Conservation (phyloP, 1,140 invertebrate species). For the Temnothorax longispinosus region DNA sequence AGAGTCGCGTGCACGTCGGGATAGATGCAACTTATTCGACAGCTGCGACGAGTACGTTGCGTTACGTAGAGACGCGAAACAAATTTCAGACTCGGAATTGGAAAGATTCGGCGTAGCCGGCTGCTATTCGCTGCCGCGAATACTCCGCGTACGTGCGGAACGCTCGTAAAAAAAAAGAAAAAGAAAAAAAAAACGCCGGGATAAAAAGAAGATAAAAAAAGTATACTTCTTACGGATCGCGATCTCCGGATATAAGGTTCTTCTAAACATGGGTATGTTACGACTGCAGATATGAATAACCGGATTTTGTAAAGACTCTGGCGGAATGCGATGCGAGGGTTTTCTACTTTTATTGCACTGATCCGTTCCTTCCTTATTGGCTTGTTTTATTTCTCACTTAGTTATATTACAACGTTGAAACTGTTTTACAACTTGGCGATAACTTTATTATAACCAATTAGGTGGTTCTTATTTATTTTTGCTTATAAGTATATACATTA, state of each 20-base stretch:
- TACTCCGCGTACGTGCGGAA: neutral
- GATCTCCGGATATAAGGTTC: conserved; percentile 21
- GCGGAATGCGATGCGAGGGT: neutral
- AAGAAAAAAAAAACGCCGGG: neutral
- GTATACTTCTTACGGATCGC: neutral
- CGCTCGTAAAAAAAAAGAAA: neutral
- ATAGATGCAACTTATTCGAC: conserved; percentile 51
- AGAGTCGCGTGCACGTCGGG: conserved; percentile 29
- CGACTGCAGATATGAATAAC: neutral
- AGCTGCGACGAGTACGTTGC: conserved; percentile 44
- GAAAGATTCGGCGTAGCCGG: conserved; percentile 44
- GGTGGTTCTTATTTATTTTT: neutral
- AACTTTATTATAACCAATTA: conserved; percentile 12
- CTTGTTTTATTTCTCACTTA: neutral
- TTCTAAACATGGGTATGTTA: conserved; percentile 19
- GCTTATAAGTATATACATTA: neutral
- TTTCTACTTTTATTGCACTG: neutral
- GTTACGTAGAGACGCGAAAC: conserved; percentile 38
- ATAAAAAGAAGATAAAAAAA: neutral
- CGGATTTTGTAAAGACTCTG: neutral
- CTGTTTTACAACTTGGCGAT: neutral
- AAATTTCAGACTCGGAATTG: conserved; percentile 45
- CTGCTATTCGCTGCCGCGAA: neutral
- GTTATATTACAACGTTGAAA: neutral
- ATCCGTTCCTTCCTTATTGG: neutral